Conservation (phyloP, 2,888 invertebrate species). For the Malthinus flaveolus region DNA sequence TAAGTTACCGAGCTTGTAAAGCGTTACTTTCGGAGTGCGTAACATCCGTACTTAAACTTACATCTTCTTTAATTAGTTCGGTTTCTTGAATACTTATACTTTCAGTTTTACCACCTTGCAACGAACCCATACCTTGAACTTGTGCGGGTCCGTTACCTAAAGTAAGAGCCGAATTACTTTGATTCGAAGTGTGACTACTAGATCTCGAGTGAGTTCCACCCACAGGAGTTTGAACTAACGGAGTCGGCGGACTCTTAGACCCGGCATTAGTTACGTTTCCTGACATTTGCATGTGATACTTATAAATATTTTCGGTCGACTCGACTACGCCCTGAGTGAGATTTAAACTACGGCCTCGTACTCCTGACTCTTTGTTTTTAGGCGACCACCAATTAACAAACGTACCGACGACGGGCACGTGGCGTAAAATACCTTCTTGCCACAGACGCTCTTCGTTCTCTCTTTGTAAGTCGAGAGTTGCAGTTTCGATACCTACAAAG, state of each 20-base stretch:
- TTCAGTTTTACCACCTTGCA: conserved; percentile 14
- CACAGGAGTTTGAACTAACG: conserved; percentile 70
- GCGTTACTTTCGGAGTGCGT: not conserved
- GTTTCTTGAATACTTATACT: not conserved
- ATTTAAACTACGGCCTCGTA: conserved; percentile 81
- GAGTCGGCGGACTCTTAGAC: conserved; percentile 67
- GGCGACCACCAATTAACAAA: conserved; percentile 98
- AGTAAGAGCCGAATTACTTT: conserved; percentile 11
- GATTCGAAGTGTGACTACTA: conserved; percentile 60
- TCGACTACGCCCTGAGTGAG: conserved; percentile 77
- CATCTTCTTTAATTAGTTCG: conserved; percentile 7
- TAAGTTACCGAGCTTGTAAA: not conserved
- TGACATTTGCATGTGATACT: conserved; percentile 81
- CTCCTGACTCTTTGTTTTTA: conserved; percentile 69
- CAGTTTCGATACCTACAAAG: conserved; percentile 82
- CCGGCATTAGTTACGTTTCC: conserved; percentile 62
- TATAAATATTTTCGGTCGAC: conserved; percentile 78
- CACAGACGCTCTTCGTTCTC: conserved; percentile 89
- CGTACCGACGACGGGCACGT: conserved; percentile 92
- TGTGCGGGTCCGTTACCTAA: conserved; percentile 4
- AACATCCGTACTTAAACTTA: not conserved
- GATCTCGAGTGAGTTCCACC: conserved; percentile 66
- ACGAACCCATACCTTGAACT: not conserved
- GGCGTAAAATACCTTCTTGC: conserved; percentile 92
- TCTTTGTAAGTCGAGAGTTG: conserved; percentile 86